phyloP scores from a whole-genome alignment of 2,888 invertebrate genomes.

The Rhamnusium bicolor region DNA sequence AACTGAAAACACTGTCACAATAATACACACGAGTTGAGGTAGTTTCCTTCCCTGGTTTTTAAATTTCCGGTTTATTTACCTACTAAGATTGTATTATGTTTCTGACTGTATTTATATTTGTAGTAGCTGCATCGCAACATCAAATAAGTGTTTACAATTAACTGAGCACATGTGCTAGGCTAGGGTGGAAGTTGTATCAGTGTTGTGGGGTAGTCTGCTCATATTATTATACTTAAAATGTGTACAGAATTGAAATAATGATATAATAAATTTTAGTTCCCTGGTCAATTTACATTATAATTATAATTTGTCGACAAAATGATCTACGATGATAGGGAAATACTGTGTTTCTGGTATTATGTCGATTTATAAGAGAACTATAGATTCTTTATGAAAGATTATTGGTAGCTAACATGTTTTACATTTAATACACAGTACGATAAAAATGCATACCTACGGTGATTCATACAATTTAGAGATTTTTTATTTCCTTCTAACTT shows the following conservation, averaged over 20 bases:
- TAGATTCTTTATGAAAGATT: no score
- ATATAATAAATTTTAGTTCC: neutral
- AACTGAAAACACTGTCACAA: slow-evolving; percentile 12
- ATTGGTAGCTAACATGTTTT: no score
- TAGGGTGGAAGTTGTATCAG: neutral
- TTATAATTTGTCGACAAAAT: no score
- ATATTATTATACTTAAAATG: neutral
- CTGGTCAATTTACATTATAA: no score
- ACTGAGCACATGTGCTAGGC: neutral
- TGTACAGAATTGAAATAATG: neutral
- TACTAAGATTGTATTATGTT: slow-evolving; percentile 4
- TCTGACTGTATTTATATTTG: slow-evolving; percentile 1
- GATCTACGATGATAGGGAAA: no score
- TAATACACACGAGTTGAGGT: slow-evolving; percentile 13
- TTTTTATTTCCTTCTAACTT: no score
- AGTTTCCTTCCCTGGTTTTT: slow-evolving; percentile 3
- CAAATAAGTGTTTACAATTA: slow-evolving; percentile 17
- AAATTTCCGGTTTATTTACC: slow-evolving; percentile 18
- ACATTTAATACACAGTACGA: no score
- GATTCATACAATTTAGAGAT: no score
- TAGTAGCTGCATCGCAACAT: neutral
- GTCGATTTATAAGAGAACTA: no score
- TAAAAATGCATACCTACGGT: no score
- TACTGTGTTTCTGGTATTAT: no score
- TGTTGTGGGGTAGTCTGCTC: neutral